Percentiles rank a stretch among this genome's conserved stretches.
Evolutionary conservation across 2,113 vertebrate species (phyloP).

Genomic region (cat (Felis catus)): DNA sequence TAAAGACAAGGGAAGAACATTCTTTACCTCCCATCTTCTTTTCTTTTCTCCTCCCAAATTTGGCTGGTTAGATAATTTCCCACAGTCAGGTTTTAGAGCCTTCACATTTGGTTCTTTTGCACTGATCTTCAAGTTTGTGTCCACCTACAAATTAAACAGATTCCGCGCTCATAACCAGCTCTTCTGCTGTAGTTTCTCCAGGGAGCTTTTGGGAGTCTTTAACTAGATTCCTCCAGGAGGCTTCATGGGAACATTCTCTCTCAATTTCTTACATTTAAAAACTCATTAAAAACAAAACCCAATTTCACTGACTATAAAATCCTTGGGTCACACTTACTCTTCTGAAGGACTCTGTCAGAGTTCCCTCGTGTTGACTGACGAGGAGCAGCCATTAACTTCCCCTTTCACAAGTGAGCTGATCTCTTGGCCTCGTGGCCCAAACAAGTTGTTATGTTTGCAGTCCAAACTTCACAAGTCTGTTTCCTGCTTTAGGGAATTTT

Average conservation of each 20-base stretch:
- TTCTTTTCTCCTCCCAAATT: not conserved
- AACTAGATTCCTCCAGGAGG: not conserved
- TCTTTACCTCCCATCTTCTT: not conserved
- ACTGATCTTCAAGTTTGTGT: not conserved
- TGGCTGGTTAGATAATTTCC: not conserved
- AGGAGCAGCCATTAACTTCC: not conserved
- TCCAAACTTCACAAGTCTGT: not conserved
- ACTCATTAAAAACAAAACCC: no score
- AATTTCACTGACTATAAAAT: not conserved
- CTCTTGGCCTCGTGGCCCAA: not conserved
- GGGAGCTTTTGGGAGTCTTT: not conserved
- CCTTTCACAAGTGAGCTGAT: not conserved
- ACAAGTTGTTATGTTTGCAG: not conserved
- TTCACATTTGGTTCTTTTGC: not conserved
- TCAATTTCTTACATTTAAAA: slow-evolving; percentile 16
- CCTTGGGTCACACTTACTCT: not conserved
- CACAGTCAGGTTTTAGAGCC: not conserved
- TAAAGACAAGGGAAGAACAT: not conserved
- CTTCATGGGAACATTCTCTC: not conserved
- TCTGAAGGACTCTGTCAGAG: not conserved
- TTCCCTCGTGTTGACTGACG: not conserved
- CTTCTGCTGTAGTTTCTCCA: not conserved
- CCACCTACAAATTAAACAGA: not conserved
- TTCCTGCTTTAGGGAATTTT: not conserved
- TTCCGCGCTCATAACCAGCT: not conserved